These are phyloP conservation scores for Falco peregrinus DNA, from an alignment of 2,797 vertebrate species.

Conservation along the genomic window DNA sequence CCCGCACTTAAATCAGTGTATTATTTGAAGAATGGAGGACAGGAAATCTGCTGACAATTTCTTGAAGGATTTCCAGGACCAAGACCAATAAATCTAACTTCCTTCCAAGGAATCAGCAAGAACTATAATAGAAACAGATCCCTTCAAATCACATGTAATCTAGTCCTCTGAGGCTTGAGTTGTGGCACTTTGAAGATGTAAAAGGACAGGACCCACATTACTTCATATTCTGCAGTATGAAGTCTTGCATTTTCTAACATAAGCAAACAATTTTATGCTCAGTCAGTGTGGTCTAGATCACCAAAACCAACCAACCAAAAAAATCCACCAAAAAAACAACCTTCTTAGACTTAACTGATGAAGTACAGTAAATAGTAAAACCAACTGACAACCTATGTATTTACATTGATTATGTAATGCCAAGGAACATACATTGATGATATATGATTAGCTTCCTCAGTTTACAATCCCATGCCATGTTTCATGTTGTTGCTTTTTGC, in stretches of 20 bases:
- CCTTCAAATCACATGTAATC: not conserved
- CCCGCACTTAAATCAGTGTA: not conserved
- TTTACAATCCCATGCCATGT: not conserved
- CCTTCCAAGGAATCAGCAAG: not conserved
- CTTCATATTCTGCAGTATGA: not conserved
- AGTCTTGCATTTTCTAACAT: not conserved
- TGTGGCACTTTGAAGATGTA: not conserved
- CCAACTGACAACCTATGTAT: not conserved
- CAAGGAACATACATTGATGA: not conserved
- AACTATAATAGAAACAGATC: not conserved
- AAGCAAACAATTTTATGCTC: not conserved
- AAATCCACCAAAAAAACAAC: not conserved
- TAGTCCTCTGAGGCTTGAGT: not conserved
- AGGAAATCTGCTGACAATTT: not conserved
- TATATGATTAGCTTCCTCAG: not conserved
- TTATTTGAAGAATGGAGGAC: not conserved
- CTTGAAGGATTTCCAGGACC: not conserved
- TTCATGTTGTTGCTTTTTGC: not conserved
- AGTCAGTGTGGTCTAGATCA: not conserved
- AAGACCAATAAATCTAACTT: not conserved
- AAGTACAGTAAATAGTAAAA: not conserved
- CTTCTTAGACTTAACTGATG: not conserved
- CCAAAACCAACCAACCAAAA: not conserved
- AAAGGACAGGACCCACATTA: not conserved
- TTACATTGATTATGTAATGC: not conserved